Base-by-base conservation (phyloP, 64 coral and sea anemone genomes). In the Acropora tenuis region DNA sequence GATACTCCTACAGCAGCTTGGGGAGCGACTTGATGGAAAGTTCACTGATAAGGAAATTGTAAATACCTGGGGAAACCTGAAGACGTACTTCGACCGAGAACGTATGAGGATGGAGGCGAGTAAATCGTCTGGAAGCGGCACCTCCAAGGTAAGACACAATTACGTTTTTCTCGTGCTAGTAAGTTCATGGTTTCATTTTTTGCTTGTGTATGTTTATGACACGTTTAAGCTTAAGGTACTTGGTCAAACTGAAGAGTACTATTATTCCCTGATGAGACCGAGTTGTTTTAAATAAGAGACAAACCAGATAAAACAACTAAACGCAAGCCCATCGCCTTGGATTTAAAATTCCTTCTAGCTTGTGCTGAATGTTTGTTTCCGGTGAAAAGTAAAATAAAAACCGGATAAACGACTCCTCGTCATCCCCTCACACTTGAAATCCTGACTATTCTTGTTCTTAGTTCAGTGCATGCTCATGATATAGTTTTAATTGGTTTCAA, bases 221-320 rank as follows among this genome's bases (percentile, higher is more conserved):
- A 69, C n/a, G 67, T 69, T 69, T 69, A 20, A 30, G 67, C 17
- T 69, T 30, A 30, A 30, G 30, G 30, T 69, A 69, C 67, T 69
- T 69, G 67, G 67, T 5, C 13, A 69, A 69, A 69, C 67, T 69
- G 67, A 69, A 69, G 15, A 69, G 67, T 69, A 69, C 67, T 69
- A 13, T 69, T 69, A 13, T 69, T 69, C 15, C 67, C 67, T 69
- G 67, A 69, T 69, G n/a, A 69, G 67, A 69, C 67, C 5, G 16
- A 69, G 67, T 69, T 20, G 67, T 69, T 69, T 69, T 69, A 69
- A 69, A 69, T 69, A 69, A 69, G 67, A 69, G 67, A 20, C 67
- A 69, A 69, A 20, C 67, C 67, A 69, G 67, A 30, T 69, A 69
- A 69, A 69, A 69, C 67, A 69, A 69, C 17, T 69, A n/a, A 69